These are phyloP conservation scores for Trialeurodes vaporariorum DNA, from an alignment of 1,140 invertebrate species.

Conservation along the genomic window DNA sequence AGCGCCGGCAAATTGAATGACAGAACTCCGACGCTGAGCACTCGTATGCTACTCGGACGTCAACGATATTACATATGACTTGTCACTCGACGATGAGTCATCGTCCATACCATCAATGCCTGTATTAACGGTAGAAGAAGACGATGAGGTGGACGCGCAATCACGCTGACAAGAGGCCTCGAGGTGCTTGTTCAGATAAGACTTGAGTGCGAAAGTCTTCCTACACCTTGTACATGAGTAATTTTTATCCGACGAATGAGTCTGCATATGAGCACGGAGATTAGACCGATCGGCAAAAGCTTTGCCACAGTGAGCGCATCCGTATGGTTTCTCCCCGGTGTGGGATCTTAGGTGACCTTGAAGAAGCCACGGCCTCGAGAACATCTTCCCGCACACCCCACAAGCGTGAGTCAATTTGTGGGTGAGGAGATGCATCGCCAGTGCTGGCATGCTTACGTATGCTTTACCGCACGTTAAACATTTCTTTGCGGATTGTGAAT, in stretches of 20 bases:
- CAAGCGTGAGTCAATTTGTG: conserved; percentile 84
- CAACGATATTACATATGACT: too few species aligned
- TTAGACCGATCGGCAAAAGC: conserved; percentile 96
- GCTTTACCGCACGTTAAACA: conserved; percentile 90
- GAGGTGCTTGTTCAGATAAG: conserved; percentile 93
- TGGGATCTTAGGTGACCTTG: conserved; percentile 91
- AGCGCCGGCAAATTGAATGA: not conserved
- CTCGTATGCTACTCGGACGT: not conserved
- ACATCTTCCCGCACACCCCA: conserved; percentile 82
- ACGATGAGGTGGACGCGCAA: conserved; percentile 25
- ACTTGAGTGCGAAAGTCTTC: conserved; percentile 91
- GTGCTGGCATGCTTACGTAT: conserved; percentile 94
- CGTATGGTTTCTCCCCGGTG: conserved; percentile 97
- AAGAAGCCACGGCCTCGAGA: conserved; percentile 84
- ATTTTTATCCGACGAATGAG: conserved; percentile 80
- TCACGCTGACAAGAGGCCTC: conserved; percentile 76
- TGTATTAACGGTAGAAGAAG: too few species aligned
- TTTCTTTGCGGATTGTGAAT: conserved; percentile 84
- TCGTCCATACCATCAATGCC: too few species aligned
- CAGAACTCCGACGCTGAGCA: not conserved
- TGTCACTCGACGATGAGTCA: too few species aligned
- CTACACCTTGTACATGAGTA: conserved; percentile 79
- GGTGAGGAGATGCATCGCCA: conserved; percentile 94
- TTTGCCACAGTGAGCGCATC: conserved; percentile 96
- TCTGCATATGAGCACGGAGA: conserved; percentile 86